A percentile compares a stretch with the other conserved stretches of the same genome.
phyloP scores from a whole-genome alignment of 2,888 invertebrate species.

The Sphaerophoria taeniata region DNA sequence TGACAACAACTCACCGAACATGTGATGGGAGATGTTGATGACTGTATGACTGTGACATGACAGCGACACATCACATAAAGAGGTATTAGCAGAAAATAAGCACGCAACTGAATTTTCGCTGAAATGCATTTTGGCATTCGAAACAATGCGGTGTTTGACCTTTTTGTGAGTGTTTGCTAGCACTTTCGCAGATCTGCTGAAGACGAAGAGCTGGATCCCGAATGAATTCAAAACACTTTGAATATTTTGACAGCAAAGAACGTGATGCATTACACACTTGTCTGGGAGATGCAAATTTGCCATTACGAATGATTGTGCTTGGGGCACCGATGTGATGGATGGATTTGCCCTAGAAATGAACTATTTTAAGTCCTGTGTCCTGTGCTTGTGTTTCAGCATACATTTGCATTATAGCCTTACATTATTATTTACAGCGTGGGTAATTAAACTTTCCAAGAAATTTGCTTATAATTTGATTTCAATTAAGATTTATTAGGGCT shows the following conservation, averaged over 20 bases:
- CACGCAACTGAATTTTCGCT: background rate
- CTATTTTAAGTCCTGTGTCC: conserved; percentile 1
- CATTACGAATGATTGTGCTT: background rate
- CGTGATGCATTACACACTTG: conserved; percentile 13
- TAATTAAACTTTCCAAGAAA: background rate
- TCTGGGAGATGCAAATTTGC: too few relatives aligned
- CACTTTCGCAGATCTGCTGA: too few relatives aligned
- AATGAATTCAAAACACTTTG: conserved; percentile 10
- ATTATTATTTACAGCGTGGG: background rate
- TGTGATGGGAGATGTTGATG: background rate
- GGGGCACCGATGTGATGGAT: background rate
- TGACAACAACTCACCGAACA: background rate
- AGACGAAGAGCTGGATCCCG: background rate
- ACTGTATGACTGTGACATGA: background rate
- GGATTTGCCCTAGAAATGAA: conserved; percentile 1
- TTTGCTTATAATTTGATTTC: too few relatives aligned
- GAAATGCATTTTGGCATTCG: conserved; percentile 8
- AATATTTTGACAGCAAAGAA: background rate
- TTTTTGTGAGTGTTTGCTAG: background rate
- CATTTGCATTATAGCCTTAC: background rate
- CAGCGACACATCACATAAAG: background rate
- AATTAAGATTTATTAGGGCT: too few relatives aligned
- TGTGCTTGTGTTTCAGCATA: background rate
- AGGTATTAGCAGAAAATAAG: conserved; percentile 13
- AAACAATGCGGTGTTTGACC: background rate